Conservation (phyloP, 2,113 vertebrate genomes). For the Notiomystis cincta region DNA sequence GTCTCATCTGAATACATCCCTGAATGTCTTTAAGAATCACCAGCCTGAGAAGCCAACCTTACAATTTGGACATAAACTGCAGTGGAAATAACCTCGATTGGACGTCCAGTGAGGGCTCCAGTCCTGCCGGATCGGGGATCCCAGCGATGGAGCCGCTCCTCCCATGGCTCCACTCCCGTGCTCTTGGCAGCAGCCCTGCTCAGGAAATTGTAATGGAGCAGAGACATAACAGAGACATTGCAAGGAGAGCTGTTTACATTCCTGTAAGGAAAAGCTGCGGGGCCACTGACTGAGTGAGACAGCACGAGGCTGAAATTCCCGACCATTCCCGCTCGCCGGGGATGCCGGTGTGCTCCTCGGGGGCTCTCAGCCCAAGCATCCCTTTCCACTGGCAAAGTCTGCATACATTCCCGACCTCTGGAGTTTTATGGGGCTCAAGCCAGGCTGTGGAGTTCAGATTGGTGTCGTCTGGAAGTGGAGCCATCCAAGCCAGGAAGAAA, state of each 20-base stretch:
- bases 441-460: not conserved
- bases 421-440: not conserved
- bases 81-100: not conserved
- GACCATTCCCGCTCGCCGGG: accelerated
- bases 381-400: not conserved
- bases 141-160: not conserved
- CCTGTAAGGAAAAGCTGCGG: constrained; percentile 52
- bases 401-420: not conserved
- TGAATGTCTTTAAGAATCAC: not conserved
- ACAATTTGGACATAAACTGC: not conserved
- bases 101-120: accelerated
- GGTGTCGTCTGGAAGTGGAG: not conserved
- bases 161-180: not conserved
- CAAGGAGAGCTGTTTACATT: constrained; percentile 77
- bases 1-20: not conserved
- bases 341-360: not conserved
- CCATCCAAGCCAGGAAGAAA: not conserved
- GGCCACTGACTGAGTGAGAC: not conserved
- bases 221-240: constrained; percentile 78
- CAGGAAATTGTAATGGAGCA: constrained; percentile 68
- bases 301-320: not conserved
- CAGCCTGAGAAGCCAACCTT: not conserved
- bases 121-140: not conserved
- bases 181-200: constrained; percentile 57
- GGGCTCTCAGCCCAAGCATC: not conserved